Evolutionary conservation across 1,140 invertebrate genomes (phyloP), one percentile per base, ranked within the genome.

Genomic region (Ptiloglossa arizonensis): DNA sequence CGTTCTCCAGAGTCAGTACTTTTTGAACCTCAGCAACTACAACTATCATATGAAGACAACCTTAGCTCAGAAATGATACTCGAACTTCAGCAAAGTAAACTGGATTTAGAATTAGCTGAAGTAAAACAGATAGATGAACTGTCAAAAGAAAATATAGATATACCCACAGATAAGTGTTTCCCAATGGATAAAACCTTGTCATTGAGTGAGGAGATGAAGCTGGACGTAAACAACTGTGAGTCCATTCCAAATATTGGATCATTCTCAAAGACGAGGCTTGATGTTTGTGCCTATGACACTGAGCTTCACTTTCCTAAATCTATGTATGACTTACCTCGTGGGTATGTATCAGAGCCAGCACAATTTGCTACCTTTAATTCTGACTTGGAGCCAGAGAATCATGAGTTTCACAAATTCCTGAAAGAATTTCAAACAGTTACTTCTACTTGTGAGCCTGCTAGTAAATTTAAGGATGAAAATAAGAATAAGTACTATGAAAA

Each of bases 1-100:
- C 50, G 77, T 22, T 85, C 86, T 1, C 88, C 87, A 24, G 86
- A 88, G 64, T 82, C 71, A 9, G 59, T 88, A 1, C 62, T 87
- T 5, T 88, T 64, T 9, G 82, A 85, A 6, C 60, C 64, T 8
- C 24, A 46, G 0, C 68, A 67, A 22, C 13, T n/a, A 6, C 54
- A 79, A 1, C 52, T 80, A 5, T 59, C 71, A 11, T 83, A 57
- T 32, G 75, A 48, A 44, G 75, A 82, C 17, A 56, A 86, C 3
- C 48, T 87, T 0, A 90, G 87, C 41, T 85, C 83, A 17, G 85
- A 85, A 46, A 81, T 89, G 15, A 35, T 80, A 9, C 22, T 54
- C 0, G 67, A 52, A 32, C 27, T 64, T 5, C 32, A 67, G 19
- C 81, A 76, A 50, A 57, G 57, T 0, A 83, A 72, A 56, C 66